Percentiles rank a stretch among this genome's conserved stretches.
These are phyloP conservation scores for Platysternon megacephalum DNA, from an alignment of 2,113 vertebrate genomes.

Conservation along the genomic window DNA sequence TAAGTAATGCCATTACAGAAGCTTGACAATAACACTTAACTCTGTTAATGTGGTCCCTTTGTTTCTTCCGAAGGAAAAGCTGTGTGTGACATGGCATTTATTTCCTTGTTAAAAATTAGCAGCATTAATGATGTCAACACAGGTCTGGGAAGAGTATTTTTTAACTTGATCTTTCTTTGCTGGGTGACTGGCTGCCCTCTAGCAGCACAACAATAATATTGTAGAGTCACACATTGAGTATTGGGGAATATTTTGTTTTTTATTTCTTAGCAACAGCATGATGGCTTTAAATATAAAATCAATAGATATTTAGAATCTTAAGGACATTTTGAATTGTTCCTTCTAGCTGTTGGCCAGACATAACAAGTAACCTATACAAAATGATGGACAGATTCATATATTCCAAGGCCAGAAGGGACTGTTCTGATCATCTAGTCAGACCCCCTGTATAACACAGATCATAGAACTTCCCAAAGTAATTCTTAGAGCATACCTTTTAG, in stretches of 20 bases:
- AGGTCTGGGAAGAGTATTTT: neutral
- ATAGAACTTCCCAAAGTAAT: neutral
- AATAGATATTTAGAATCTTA: neutral
- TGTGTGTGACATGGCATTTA: neutral
- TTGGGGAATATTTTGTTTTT: neutral
- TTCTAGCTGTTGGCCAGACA: neutral
- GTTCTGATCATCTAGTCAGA: neutral
- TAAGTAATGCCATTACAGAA: neutral
- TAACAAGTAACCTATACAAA: neutral
- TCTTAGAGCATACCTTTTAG: neutral
- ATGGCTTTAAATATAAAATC: neutral
- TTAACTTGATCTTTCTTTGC: neutral
- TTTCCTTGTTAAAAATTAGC: neutral
- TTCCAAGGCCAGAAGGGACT: neutral
- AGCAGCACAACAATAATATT: neutral
- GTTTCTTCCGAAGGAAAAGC: neutral
- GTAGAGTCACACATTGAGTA: neutral
- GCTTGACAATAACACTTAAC: neutral
- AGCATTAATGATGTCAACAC: neutral
- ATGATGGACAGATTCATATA: neutral
- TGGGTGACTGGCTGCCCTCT: neutral
- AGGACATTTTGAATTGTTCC: neutral
- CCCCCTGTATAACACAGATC: neutral
- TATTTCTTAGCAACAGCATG: neutral
- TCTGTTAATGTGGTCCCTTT: neutral